A percentile compares a stretch with the other conserved stretches of the same genome.
phyloP scores from a whole-genome alignment of 2,888 invertebrate genomes.

The Stegophylla sp. region DNA sequence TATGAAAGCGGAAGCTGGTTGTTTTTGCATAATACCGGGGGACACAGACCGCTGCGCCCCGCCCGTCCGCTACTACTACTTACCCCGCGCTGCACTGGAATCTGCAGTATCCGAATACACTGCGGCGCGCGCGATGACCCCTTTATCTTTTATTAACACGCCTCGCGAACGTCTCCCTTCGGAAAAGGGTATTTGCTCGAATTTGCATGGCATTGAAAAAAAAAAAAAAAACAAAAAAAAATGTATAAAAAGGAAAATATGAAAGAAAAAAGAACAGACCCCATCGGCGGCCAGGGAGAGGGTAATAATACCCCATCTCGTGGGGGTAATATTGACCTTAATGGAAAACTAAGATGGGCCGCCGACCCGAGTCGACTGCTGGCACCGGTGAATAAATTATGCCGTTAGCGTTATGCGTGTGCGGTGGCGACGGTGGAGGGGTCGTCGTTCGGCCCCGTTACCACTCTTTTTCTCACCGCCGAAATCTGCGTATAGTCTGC shows the following conservation, averaged over 20 bases:
- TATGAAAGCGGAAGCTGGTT: slow-evolving; percentile 38
- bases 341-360: slow-evolving; percentile 48
- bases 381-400: slow-evolving; percentile 33
- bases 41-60: background rate
- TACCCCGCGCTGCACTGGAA: slow-evolving; percentile 3
- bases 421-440: background rate
- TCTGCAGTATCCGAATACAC: slow-evolving; percentile 55
- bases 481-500: background rate
- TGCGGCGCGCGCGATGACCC: slow-evolving; percentile 12
- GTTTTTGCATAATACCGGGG: slow-evolving; percentile 52
- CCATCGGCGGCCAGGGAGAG: background rate
- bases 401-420: slow-evolving; percentile 8
- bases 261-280: slow-evolving; percentile 11
- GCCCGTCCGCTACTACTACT: slow-evolving; percentile 15
- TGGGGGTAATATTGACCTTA: slow-evolving; percentile 42
- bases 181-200: slow-evolving; percentile 28
- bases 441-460: background rate
- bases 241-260: slow-evolving; percentile 40
- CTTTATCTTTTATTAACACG: slow-evolving; percentile 59
- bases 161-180: slow-evolving; percentile 11
- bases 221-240: slow-evolving; percentile 1
- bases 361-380: background rate
- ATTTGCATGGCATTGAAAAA: slow-evolving; percentile 56
- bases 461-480: background rate
- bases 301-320: background rate